Base-by-base conservation (phyloP, 2,888 invertebrate genomes). In the Papilio demoleus region DNA sequence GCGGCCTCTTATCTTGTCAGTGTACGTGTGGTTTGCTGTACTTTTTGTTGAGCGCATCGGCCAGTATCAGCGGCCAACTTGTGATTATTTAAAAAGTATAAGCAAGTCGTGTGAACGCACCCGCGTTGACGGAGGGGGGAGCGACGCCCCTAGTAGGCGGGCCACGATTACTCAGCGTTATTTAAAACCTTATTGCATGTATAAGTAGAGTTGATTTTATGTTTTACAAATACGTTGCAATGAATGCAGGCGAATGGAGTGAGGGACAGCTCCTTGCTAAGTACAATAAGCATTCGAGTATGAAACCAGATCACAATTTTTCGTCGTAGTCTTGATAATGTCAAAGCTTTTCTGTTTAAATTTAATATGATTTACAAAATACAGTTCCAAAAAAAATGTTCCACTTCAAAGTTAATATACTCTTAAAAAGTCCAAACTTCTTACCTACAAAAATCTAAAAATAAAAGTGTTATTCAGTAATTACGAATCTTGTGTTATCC, bases 91-190 rank as follows among this genome's bases (percentile, higher is more conserved):
- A 85, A 90, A 68, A 91, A 91, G 87, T 85, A 53, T 53, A 87
- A 80, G 77, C 83, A 79, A 84, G 81, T 85, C 84, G 77, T 79
- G 83, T 81, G 84, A 79, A 83, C 83, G 77, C 75, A 76, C 74
- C 74, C 72, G 70, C 72, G 74, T 70, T 81, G 79, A 81, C 80
- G 83, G 85, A 83, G 88, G 77, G 88, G 88, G 88, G 85, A 83
- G 81, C 77, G 85, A 88, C 92, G 92, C 92, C 92, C 91, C 87
- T 84, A 86, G 84, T 82, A 88, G 92, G 92, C 92, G 92, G 91
- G 88, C 77, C 91, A 78, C 71, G 72, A 53, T 36, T 47, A 64
- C 17, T 38, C 56, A 77, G 75, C 68, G 63, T 74, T 1, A 85
- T 76, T 77, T 38, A 72, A 45, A 58, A 81, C 84, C 75, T 71